Evolutionary conservation across 1,140 invertebrate species (phyloP).

Genomic region (Rhagoletis pomonella): DNA sequence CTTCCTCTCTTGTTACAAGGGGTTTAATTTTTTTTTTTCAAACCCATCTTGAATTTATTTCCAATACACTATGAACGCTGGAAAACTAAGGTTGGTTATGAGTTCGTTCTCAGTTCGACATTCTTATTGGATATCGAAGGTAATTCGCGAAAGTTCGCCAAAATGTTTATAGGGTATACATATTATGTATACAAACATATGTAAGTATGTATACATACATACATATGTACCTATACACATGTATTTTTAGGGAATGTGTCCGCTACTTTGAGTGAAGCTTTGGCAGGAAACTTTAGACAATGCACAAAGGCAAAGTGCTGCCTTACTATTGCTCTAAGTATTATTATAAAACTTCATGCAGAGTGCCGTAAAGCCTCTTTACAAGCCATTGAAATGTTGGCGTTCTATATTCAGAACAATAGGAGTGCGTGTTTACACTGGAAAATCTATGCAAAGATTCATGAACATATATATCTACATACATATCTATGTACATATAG

Average conservation of each 20-base stretch:
- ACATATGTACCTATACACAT: background rate
- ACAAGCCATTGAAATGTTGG: background rate
- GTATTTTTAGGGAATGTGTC: background rate
- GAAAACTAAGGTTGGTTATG: no score
- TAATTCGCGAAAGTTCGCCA: no score
- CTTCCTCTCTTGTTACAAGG: no score
- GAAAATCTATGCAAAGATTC: background rate
- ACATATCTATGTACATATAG: background rate
- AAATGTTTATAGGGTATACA: no score
- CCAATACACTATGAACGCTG: no score
- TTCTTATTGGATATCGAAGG: no score
- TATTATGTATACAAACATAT: no score
- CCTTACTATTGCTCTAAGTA: constrained; percentile 67
- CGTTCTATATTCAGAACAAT: constrained; percentile 30
- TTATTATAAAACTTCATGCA: constrained; percentile 49
- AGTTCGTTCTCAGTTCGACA: no score
- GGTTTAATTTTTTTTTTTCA: no score
- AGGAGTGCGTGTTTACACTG: background rate
- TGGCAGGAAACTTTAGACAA: constrained; percentile 73
- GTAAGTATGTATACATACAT: background rate
- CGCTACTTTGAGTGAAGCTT: constrained; percentile 57
- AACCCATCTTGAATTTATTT: no score
- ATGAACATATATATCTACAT: background rate
- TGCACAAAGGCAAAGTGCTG: constrained; percentile 72
- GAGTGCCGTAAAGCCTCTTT: constrained; percentile 38